These are phyloP conservation scores for Gallinago nigripennis DNA, from an alignment of 2,797 vertebrate species.

Conservation along the genomic window DNA sequence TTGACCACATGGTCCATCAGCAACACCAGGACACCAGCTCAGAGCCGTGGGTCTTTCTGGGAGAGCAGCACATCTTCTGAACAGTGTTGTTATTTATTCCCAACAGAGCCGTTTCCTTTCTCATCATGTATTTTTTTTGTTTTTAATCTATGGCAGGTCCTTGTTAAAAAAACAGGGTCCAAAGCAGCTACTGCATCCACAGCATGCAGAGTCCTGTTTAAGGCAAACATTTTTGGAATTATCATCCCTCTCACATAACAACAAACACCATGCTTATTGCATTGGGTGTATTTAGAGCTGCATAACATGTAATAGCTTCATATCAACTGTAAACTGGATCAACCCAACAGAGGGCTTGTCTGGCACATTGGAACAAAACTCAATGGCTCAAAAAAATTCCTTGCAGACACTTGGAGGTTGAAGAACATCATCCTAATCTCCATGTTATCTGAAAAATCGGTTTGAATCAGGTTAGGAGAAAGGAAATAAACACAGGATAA, in stretches of 20 bases:
- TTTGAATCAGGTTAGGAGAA: neutral
- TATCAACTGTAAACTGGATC: neutral
- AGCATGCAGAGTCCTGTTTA: neutral
- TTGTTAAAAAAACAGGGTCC: neutral
- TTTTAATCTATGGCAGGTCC: conserved; percentile 12
- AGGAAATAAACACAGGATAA: neutral
- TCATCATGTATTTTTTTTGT: neutral
- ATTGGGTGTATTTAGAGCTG: neutral
- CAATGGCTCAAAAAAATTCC: neutral
- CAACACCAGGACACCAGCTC: neutral
- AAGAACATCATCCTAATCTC: neutral
- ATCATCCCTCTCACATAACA: neutral
- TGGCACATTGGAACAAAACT: neutral
- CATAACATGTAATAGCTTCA: neutral
- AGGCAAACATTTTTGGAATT: neutral
- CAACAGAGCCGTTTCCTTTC: neutral
- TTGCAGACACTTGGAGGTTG: neutral
- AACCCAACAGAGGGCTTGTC: neutral
- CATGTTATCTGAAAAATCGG: neutral
- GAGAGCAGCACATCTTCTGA: neutral
- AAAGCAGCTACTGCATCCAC: neutral
- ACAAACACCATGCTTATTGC: neutral
- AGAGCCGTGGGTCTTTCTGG: neutral
- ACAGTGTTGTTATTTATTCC: conserved; percentile 24
- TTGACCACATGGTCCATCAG: neutral